Percentiles rank a stretch among this genome's conserved stretches.
These are phyloP conservation scores for Sternarchorhynchus goeldii DNA, from an alignment of 2,797 vertebrate genomes.

Conservation along the genomic window DNA sequence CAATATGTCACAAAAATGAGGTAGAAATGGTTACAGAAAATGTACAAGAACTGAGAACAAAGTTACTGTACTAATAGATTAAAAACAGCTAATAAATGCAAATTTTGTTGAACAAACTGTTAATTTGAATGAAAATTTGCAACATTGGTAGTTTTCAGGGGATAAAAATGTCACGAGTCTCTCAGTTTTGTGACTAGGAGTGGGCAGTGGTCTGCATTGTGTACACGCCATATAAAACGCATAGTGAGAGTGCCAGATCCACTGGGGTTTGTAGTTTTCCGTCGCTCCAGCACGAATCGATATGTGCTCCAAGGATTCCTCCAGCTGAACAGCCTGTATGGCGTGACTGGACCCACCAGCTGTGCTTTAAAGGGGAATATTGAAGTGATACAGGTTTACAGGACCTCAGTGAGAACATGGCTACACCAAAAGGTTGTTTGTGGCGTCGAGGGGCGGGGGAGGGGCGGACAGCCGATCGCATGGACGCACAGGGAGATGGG, in stretches of 20 bases:
- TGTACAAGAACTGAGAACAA: slow-evolving; percentile 80
- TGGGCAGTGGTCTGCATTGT: slow-evolving; percentile 27
- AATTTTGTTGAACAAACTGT: slow-evolving; percentile 80
- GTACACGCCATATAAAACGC: background rate
- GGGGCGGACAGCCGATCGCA: slow-evolving; percentile 38
- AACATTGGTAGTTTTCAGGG: background rate
- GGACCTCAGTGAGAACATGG: slow-evolving; percentile 78
- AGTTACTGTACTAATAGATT: slow-evolving; percentile 72
- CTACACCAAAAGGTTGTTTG: slow-evolving; percentile 64
- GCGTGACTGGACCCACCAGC: slow-evolving; percentile 77
- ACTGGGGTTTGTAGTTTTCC: slow-evolving; percentile 51
- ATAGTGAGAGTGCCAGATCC: background rate
- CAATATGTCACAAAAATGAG: slow-evolving; percentile 97
- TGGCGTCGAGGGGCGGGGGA: slow-evolving; percentile 41
- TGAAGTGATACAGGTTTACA: slow-evolving; percentile 75
- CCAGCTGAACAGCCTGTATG: slow-evolving; percentile 72
- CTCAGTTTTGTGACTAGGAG: background rate
- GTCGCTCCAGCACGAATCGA: slow-evolving; percentile 65
- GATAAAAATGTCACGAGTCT: background rate
- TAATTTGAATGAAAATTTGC: background rate
- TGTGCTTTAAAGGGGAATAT: slow-evolving; percentile 66
- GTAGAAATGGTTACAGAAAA: slow-evolving; percentile 99
- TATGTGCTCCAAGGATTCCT: slow-evolving; percentile 66
- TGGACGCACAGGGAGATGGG: slow-evolving; percentile 4
- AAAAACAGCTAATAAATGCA: slow-evolving; percentile 71